Evolutionary conservation across 2,797 vertebrate genomes (phyloP).

Genomic region (Poeciliopsis gracilis): DNA sequence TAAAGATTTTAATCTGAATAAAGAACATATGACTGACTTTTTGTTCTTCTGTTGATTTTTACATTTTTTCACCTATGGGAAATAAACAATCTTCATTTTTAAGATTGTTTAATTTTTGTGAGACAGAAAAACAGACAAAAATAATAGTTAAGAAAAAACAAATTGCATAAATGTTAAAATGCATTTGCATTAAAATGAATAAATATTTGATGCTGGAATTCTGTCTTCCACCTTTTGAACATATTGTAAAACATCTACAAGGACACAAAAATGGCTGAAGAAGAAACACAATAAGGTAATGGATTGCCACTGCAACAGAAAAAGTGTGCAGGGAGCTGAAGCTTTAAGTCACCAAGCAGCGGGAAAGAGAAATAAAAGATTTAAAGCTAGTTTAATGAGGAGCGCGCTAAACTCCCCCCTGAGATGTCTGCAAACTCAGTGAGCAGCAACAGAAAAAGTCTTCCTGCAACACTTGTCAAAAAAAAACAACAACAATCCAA

Average conservation of each 20-base stretch:
- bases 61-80: neutral
- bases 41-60: neutral
- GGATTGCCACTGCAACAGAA: neutral
- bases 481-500: neutral
- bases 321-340: neutral
- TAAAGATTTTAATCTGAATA: constrained; percentile 66
- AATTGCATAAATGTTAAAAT: neutral
- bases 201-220: neutral
- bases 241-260: neutral
- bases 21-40: constrained; percentile 59
- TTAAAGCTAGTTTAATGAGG: neutral
- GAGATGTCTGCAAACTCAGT: neutral
- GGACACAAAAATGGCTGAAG: neutral
- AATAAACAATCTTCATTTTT: neutral
- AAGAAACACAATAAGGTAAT: neutral
- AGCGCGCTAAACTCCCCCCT: neutral
- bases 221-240: neutral
- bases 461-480: too few relatives aligned
- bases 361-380: neutral
- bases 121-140: neutral
- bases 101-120: neutral
- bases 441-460: neutral
- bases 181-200: neutral
- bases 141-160: neutral
- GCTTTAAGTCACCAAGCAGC: neutral